phyloP scores from a whole-genome alignment of 2,888 invertebrate species.

The Nemapogon koenigi region DNA sequence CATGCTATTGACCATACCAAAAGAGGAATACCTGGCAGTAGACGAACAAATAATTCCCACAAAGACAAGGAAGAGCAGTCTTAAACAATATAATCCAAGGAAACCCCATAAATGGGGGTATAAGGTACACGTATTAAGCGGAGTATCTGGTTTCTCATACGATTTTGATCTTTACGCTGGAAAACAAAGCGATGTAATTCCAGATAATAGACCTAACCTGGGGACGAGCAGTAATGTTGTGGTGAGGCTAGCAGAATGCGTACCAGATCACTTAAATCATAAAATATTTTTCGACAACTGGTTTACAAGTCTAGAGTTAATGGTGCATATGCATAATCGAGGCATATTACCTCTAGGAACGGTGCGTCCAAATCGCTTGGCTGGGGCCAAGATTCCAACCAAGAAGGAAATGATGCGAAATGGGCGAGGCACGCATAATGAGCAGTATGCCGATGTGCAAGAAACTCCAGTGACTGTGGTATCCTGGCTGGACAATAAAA shows the following conservation, averaged over 20 bases:
- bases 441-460: conserved; percentile 2
- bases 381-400: conserved; percentile 8
- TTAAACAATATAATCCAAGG: conserved; percentile 28
- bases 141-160: conserved; percentile 28
- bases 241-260: conserved; percentile 17
- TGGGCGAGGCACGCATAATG: conserved; percentile 10
- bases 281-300: conserved; percentile 27
- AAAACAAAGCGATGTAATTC: conserved; percentile 19
- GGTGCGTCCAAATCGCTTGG: conserved; percentile 10
- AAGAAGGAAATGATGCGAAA: conserved; percentile 12
- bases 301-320: conserved; percentile 20
- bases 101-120: conserved; percentile 29
- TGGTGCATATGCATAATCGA: conserved; percentile 16
- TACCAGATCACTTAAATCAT: conserved; percentile 22
- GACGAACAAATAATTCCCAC: conserved; percentile 30
- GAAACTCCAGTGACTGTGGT: conserved; percentile 10
- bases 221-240: conserved; percentile 24
- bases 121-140: conserved; percentile 27
- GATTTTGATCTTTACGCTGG: conserved; percentile 30
- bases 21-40: conserved; percentile 24
- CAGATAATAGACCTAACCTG: conserved; percentile 21
- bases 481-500: conserved; percentile 13
- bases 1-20: conserved; percentile 19
- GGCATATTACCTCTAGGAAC: conserved; percentile 17
- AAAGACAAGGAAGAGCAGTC: conserved; percentile 17